A percentile compares a stretch with the other conserved stretches of the same genome.
Evolutionary conservation across 23 tunicate genomes (phyloP).

Genomic region (Styela clava): DNA sequence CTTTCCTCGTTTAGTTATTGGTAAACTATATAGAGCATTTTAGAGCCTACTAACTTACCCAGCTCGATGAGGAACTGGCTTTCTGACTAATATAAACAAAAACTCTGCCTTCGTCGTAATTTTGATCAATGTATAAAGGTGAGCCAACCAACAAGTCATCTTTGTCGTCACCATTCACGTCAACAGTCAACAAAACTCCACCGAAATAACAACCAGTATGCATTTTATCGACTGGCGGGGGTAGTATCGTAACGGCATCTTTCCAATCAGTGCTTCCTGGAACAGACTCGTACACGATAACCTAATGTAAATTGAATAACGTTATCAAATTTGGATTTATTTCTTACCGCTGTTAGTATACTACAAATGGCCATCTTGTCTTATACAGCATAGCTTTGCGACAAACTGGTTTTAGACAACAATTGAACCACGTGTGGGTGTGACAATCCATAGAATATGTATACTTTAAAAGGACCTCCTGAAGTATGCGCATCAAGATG

Average conservation of each 20-base stretch:
- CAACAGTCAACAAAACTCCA: slow-evolving; percentile 51
- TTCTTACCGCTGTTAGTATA: no score
- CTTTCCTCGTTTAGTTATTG: not conserved
- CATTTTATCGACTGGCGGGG: not conserved
- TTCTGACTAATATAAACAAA: slow-evolving; percentile 1
- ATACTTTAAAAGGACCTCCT: no score
- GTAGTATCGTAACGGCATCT: not conserved
- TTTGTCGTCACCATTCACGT: slow-evolving; percentile 8
- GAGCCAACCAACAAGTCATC: slow-evolving; percentile 28
- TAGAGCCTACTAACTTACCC: slow-evolving; percentile 6
- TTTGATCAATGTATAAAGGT: slow-evolving; percentile 4
- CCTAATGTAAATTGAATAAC: slow-evolving; percentile 31
- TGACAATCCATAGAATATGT: no score
- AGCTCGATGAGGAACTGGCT: not conserved
- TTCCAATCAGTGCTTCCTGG: not conserved
- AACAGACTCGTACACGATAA: slow-evolving; percentile 45
- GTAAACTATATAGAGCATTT: not conserved
- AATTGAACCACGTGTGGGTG: no score
- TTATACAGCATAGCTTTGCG: no score
- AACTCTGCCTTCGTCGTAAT: slow-evolving; percentile 27
- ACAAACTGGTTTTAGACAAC: no score
- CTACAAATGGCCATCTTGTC: no score
- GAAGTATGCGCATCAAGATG: no score
- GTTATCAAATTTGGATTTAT: not conserved
- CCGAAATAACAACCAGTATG: slow-evolving; percentile 50